Conservation (phyloP, 1,140 invertebrate genomes). For the Chionoecetes opilio region DNA sequence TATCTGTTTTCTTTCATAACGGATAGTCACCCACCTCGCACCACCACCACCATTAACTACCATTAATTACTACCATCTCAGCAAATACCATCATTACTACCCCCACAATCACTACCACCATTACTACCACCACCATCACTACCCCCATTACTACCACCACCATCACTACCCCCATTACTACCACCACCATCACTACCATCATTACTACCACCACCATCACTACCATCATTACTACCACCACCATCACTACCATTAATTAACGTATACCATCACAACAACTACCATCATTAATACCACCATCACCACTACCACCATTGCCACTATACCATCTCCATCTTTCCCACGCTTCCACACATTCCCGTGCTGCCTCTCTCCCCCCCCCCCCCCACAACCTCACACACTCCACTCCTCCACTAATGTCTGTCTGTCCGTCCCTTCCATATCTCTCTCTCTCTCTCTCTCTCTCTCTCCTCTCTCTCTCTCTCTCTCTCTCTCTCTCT, state of each 20-base stretch:
- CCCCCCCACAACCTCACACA: background rate
- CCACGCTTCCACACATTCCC: background rate
- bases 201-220: too few species aligned
- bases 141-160: background rate
- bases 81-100: too few species aligned
- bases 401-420: too few species aligned
- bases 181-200: too few species aligned
- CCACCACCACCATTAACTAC: background rate
- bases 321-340: background rate
- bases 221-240: background rate
- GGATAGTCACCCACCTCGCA: background rate
- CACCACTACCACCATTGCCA: constrained; percentile 30
- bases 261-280: background rate
- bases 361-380: background rate
- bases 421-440: too few species aligned
- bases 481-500: too few species aligned
- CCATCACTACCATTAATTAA: too few species aligned
- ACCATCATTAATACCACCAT: background rate
- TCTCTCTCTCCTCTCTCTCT: too few species aligned
- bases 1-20: background rate
- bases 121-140: background rate
- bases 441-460: too few species aligned
- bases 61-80: too few species aligned
- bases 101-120: background rate
- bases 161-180: too few species aligned